Conservation (phyloP, 2,797 vertebrate genomes). For the Hemitrygon akajei region DNA sequence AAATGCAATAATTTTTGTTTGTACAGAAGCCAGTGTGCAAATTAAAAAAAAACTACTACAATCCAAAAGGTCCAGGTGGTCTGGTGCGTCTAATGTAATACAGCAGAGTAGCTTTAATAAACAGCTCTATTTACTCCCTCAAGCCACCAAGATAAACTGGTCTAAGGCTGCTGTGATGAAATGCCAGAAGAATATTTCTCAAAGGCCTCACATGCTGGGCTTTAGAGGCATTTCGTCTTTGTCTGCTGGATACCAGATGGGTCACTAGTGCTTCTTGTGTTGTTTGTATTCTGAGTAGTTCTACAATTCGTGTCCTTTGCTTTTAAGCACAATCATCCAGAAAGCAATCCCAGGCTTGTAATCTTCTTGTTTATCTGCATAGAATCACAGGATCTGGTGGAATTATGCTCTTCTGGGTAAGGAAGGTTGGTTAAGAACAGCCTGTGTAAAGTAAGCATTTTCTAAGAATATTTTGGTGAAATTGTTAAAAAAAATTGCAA, state of each 20-base stretch:
- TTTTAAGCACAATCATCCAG: slow-evolving; percentile 49
- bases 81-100: slow-evolving; percentile 67
- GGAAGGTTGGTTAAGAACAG: slow-evolving; percentile 46
- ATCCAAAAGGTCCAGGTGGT: slow-evolving; percentile 71
- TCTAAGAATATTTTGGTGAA: slow-evolving; percentile 18
- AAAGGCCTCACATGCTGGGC: slow-evolving; percentile 69
- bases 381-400: slow-evolving; percentile 52
- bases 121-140: slow-evolving; percentile 73
- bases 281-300: slow-evolving; percentile 54
- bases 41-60: slow-evolving; percentile 68
- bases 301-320: slow-evolving; percentile 47
- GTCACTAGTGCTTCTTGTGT: slow-evolving; percentile 68
- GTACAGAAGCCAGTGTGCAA: slow-evolving; percentile 62
- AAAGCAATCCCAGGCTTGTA: slow-evolving; percentile 50
- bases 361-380: slow-evolving; percentile 57
- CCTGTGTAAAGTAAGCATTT: slow-evolving; percentile 25
- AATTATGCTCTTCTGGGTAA: slow-evolving; percentile 48
- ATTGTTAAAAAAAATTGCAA: neutral
- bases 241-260: slow-evolving; percentile 66
- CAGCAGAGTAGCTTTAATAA: slow-evolving; percentile 72
- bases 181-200: slow-evolving; percentile 71
- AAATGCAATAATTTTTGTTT: slow-evolving; percentile 54
- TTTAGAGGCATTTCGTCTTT: slow-evolving; percentile 71
- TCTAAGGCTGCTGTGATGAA: slow-evolving; percentile 71
- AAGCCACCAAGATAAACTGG: slow-evolving; percentile 67